Evolutionary conservation across 2,113 vertebrate genomes (phyloP), one percentile per base, ranked within the genome.

Genomic region (Gymnarchus niloticus): DNA sequence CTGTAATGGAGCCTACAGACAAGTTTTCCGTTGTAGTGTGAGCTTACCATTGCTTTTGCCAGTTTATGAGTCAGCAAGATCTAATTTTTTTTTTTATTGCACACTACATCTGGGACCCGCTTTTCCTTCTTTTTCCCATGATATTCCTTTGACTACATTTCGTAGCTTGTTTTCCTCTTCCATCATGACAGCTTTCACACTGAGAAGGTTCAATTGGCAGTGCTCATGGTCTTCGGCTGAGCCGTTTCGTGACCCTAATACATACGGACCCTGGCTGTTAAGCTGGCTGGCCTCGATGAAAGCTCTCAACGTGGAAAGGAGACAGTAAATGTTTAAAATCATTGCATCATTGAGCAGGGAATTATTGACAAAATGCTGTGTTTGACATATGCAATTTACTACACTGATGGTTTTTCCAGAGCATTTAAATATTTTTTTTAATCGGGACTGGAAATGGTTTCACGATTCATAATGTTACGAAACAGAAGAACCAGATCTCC

Each of bases 361-460:
- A 73, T 33, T 56, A 8, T 85, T 76, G 46, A 56, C 33, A 80
- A 56, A 57, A 56, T 0, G 33, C 6, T 8, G 1, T 9, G 12
- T 57, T 10, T 23, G 37, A 37, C 73, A 21, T 14, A 51, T 57
- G 69, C 51, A 33, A 46, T 80, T 78, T 80, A 12, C 69, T 12
- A 9, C 3, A 51, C 14, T 37, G 51, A 41, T 33, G 80, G 80
- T 28, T 82, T 83, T 83, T 17, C n/a, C 56, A 83, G 54, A n/a
- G 17, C 82, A 1, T 28, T 19, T 9, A 14, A 59, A 56, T 46
- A 73, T 69, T 69, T 57, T 33, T 19, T 21, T 17, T 57, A 59
- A 83, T n/a, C n/a, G n/a, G 82, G 6, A 6, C 56, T 33, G 33
- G 82, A 83, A 83, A 83, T 82, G 73, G 65, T 49, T 28, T 78